A percentile compares a stretch with the other conserved stretches of the same genome.
These are phyloP conservation scores for Oreocharis arfaki DNA, from an alignment of 2,113 vertebrate species.

Conservation along the genomic window DNA sequence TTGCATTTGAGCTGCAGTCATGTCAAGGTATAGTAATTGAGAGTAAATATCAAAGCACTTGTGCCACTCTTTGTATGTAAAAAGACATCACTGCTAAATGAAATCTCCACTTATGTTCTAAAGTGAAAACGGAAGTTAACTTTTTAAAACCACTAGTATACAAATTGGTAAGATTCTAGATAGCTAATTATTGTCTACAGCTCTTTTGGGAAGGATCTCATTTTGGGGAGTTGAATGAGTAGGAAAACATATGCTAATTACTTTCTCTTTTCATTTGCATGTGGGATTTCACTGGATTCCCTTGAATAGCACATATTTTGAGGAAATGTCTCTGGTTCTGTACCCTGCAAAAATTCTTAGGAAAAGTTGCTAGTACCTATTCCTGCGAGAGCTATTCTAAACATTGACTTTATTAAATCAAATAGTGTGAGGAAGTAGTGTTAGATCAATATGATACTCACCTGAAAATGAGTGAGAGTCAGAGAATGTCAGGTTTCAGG, in stretches of 20 bases:
- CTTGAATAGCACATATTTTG: not conserved
- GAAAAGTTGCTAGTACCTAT: not conserved
- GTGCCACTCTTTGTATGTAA: not conserved
- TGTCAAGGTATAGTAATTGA: not conserved
- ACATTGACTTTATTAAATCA: not conserved
- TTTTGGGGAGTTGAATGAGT: not conserved
- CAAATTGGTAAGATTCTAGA: not conserved
- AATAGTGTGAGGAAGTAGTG: not conserved
- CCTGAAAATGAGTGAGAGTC: not conserved
- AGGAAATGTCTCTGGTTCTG: not conserved
- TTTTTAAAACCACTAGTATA: not conserved
- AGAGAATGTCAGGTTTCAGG: not conserved
- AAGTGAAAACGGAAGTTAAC: not conserved
- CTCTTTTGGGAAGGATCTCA: not conserved
- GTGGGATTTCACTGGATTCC: not conserved
- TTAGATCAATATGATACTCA: not conserved
- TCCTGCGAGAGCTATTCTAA: not conserved
- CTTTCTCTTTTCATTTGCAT: not conserved
- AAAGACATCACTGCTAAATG: not conserved
- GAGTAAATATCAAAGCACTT: not conserved
- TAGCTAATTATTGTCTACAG: slow-evolving; percentile 19
- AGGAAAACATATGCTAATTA: not conserved
- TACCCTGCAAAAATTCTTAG: not conserved
- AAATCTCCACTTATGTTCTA: not conserved
- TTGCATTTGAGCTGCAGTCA: not conserved